Evolutionary conservation across 2,888 invertebrate species (phyloP).

Genomic region (Andrena bicolor): DNA sequence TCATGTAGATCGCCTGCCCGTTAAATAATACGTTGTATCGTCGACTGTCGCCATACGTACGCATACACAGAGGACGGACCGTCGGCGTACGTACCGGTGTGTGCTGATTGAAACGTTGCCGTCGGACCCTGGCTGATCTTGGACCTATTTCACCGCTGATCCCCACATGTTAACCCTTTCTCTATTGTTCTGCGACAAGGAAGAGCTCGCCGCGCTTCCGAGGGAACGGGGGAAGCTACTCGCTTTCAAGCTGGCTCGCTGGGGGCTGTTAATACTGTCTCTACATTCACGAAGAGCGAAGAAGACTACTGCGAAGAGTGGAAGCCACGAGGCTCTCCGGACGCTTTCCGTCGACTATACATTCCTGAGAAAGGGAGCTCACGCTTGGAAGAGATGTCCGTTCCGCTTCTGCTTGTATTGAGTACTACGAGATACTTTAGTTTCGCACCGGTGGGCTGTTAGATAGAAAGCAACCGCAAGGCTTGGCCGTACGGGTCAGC

Average conservation of each 20-base stretch:
- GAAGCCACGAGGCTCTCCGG: too few relatives aligned
- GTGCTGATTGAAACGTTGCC: constrained; percentile 63
- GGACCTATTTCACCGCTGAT: not conserved
- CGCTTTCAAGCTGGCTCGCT: not conserved
- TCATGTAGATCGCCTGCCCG: constrained; percentile 84
- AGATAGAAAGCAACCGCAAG: too few relatives aligned
- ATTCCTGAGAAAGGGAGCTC: too few relatives aligned
- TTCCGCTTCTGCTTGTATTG: too few relatives aligned
- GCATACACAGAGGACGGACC: constrained; percentile 70
- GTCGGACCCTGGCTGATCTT: constrained; percentile 25
- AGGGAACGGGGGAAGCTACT: not conserved
- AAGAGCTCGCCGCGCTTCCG: not conserved
- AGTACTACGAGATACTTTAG: too few relatives aligned
- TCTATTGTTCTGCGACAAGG: not conserved
- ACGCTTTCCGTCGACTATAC: too few relatives aligned
- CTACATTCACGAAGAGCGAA: not conserved
- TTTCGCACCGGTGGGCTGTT: too few relatives aligned
- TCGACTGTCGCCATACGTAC: constrained; percentile 77
- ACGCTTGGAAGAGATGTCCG: too few relatives aligned
- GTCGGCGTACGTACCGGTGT: constrained; percentile 71
- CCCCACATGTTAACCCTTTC: not conserved
- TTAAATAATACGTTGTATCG: constrained; percentile 80
- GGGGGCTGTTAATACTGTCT: not conserved
- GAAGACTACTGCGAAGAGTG: not conserved
- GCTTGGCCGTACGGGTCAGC: too few relatives aligned